phyloP scores from a whole-genome alignment of 2,113 vertebrate species.

The Haliaeetus leucogaster region DNA sequence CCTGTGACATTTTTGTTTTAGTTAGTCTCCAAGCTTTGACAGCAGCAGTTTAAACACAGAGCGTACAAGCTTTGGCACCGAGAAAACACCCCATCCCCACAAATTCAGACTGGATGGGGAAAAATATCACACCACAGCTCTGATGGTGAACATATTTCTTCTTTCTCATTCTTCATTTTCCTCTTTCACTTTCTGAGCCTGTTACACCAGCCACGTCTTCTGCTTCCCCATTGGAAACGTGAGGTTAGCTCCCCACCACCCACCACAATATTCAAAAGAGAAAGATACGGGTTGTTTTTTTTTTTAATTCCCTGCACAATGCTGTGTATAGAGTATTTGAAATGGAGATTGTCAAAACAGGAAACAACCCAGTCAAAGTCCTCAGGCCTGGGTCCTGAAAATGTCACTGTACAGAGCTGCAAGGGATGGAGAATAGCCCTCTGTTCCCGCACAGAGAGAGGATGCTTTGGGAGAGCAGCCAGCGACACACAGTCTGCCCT shows the following conservation, averaged over 20 bases:
- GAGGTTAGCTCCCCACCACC: not conserved
- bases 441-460: not conserved
- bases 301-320: not conserved
- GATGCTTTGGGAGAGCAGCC: not conserved
- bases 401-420: not conserved
- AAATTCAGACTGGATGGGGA: not conserved
- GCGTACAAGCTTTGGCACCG: fast-evolving
- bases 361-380: not conserved
- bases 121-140: not conserved
- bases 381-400: not conserved
- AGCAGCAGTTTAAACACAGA: not conserved
- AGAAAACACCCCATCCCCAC: not conserved
- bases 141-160: not conserved
- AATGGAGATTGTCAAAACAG: slow-evolving; percentile 20
- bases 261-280: not conserved
- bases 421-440: not conserved
- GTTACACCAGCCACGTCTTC: not conserved
- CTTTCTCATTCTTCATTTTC: not conserved
- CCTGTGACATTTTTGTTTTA: not conserved
- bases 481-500: not conserved
- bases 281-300: not conserved
- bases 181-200: not conserved
- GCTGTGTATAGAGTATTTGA: not conserved
- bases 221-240: not conserved
- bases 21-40: slow-evolving; percentile 5